phyloP scores from a whole-genome alignment of 92 coral and sea anemone genomes.

The Porites evermanni region DNA sequence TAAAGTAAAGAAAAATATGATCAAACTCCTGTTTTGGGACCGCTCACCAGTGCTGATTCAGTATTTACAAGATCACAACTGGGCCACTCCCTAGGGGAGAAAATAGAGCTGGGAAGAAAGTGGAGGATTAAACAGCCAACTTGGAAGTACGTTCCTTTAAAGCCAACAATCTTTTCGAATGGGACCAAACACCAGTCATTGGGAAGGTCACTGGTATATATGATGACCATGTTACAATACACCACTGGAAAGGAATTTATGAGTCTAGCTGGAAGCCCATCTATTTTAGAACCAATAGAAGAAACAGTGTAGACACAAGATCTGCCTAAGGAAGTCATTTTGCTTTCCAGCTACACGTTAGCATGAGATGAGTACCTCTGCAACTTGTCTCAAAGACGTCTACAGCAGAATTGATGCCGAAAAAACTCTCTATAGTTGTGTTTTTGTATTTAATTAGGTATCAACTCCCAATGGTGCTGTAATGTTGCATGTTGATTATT shows the following conservation, averaged over 20 bases:
- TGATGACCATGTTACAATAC: conserved; percentile 10
- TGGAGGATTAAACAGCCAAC: conserved; percentile 5
- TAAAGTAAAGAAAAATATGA: too few relatives aligned
- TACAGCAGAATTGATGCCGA: conserved; percentile 22
- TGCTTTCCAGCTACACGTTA: conserved; percentile 20
- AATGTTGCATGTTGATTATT: too few relatives aligned
- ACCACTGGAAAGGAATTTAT: neutral
- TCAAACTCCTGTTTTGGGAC: too few relatives aligned
- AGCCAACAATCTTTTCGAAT: conserved; percentile 21
- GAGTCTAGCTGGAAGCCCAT: too few relatives aligned
- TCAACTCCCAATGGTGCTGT: too few relatives aligned
- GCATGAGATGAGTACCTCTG: conserved; percentile 1
- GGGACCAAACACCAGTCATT: conserved; percentile 50
- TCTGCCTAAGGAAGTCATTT: conserved; percentile 31
- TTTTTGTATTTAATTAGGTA: too few relatives aligned
- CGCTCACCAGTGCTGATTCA: too few relatives aligned
- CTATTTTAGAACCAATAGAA: neutral
- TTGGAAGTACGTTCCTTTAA: neutral
- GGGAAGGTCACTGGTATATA: conserved; percentile 28
- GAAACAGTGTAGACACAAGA: conserved; percentile 27
- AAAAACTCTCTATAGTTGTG: neutral
- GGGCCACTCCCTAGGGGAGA: conserved; percentile 12
- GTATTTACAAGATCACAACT: neutral
- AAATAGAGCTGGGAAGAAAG: conserved; percentile 2
- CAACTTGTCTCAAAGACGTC: conserved; percentile 2